Conservation (phyloP, 2,888 invertebrate genomes). For the Phymatocera aterrima region DNA sequence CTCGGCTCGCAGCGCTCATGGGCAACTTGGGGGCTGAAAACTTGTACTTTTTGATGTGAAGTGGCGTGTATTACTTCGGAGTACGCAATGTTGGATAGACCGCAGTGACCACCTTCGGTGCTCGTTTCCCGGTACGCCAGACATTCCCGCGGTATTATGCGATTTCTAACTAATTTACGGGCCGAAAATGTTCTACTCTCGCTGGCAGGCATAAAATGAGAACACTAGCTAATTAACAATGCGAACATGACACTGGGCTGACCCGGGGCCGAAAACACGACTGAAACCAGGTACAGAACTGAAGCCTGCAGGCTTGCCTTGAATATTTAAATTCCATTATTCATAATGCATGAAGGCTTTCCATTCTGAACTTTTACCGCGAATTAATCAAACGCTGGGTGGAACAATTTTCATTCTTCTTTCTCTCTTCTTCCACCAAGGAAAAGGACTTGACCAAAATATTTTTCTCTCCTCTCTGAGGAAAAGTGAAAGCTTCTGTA, state of each 20-base stretch:
- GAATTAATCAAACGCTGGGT: constrained; percentile 66
- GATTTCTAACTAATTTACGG: constrained; percentile 67
- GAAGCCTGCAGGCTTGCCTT: constrained; percentile 50
- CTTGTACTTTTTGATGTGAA: constrained; percentile 7
- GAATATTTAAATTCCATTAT: constrained; percentile 71
- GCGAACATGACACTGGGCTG: constrained; percentile 65
- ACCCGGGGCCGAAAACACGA: constrained; percentile 54
- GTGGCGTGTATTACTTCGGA: constrained; percentile 50
- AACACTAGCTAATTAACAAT: constrained; percentile 68
- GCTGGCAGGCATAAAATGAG: constrained; percentile 52
- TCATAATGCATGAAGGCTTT: constrained; percentile 70
- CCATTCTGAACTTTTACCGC: constrained; percentile 58
- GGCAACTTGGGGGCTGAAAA: constrained; percentile 33
- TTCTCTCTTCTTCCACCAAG: not conserved
- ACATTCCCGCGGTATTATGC: constrained; percentile 62
- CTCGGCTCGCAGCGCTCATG: constrained; percentile 12
- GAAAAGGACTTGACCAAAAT: constrained; percentile 39
- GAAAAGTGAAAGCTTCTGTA: constrained; percentile 26
- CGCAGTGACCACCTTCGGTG: constrained; percentile 55
- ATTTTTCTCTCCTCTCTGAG: constrained; percentile 6
- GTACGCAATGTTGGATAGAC: constrained; percentile 51
- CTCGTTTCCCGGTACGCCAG: constrained; percentile 54
- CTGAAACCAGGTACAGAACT: constrained; percentile 57
- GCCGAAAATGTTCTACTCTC: constrained; percentile 55
- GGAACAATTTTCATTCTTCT: constrained; percentile 45